These are phyloP conservation scores for Antheraea yamamai DNA, from an alignment of 2,888 invertebrate genomes.

Conservation along the genomic window DNA sequence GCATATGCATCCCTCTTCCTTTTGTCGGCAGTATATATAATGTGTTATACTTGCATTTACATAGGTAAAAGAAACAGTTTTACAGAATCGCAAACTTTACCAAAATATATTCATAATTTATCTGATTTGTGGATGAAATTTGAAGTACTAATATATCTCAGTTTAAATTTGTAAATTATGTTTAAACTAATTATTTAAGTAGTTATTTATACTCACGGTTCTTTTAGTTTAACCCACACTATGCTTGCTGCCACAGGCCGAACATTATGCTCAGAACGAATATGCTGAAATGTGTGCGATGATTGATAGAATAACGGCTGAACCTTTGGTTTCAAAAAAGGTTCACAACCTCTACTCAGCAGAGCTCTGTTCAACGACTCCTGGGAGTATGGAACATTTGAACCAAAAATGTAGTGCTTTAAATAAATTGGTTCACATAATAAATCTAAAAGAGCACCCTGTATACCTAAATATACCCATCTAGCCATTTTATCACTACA, in stretches of 20 bases:
- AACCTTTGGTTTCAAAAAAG: conserved; percentile 26
- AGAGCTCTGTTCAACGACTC: conserved; percentile 82
- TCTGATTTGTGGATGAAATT: neutral
- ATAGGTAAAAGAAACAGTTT: neutral
- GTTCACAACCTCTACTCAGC: conserved; percentile 54
- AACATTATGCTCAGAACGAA: conserved; percentile 40
- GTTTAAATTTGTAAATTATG: neutral
- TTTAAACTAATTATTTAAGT: neutral
- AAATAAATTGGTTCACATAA: conserved; percentile 86
- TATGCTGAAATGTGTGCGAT: conserved; percentile 46
- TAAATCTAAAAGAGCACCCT: conserved; percentile 89
- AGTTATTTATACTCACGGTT: conserved; percentile 47
- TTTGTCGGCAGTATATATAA: neutral
- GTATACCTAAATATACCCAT: conserved; percentile 93
- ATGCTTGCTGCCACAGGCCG: conserved; percentile 65
- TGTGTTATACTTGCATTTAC: neutral
- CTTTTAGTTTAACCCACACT: conserved; percentile 55
- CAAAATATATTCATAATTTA: neutral
- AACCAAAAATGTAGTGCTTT: conserved; percentile 86
- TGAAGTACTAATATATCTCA: too few species aligned
- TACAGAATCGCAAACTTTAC: neutral
- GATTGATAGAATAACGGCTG: conserved; percentile 55
- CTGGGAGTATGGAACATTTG: conserved; percentile 83
- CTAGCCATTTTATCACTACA: conserved; percentile 97
- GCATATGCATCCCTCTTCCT: too few species aligned